phyloP scores from a whole-genome alignment of 2,113 vertebrate genomes.

The Carettochelys insculpta region DNA sequence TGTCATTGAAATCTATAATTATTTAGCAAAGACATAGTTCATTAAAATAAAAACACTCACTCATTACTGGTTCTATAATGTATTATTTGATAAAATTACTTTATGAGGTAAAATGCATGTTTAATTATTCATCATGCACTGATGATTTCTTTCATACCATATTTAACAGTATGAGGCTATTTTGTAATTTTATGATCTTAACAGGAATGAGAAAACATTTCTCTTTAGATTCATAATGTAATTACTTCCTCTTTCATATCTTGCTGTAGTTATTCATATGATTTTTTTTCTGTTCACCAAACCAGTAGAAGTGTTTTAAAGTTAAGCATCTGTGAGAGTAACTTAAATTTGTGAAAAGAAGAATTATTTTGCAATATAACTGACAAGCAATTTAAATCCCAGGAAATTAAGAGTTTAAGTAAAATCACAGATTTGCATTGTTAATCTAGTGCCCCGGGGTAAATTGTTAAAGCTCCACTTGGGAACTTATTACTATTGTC shows the following conservation, averaged over 20 bases:
- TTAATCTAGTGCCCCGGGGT: not conserved
- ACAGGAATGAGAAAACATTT: not conserved
- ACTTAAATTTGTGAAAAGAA: not conserved
- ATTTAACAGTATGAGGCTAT: constrained; percentile 14
- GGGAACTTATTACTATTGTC: not conserved
- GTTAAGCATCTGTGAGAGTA: not conserved
- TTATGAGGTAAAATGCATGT: not conserved
- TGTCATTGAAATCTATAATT: not conserved
- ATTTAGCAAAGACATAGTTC: not conserved
- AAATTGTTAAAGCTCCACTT: not conserved
- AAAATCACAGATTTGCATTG: not conserved
- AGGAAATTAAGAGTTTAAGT: not conserved
- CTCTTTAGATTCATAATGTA: not conserved
- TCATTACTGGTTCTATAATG: not conserved
- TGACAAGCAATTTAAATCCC: not conserved
- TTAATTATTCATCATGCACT: not conserved
- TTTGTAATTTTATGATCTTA: constrained; percentile 17
- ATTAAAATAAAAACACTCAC: not conserved
- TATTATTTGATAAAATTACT: not conserved
- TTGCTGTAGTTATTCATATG: not conserved
- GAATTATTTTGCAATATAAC: not conserved
- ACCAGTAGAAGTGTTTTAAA: not conserved
- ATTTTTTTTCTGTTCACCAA: not conserved
- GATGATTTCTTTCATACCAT: not conserved
- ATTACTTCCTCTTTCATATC: not conserved